Percentiles rank a stretch among this genome's conserved stretches.
These are phyloP conservation scores for Caenorhabditis latens DNA, from an alignment of 1,140 invertebrate species.

Conservation along the genomic window DNA sequence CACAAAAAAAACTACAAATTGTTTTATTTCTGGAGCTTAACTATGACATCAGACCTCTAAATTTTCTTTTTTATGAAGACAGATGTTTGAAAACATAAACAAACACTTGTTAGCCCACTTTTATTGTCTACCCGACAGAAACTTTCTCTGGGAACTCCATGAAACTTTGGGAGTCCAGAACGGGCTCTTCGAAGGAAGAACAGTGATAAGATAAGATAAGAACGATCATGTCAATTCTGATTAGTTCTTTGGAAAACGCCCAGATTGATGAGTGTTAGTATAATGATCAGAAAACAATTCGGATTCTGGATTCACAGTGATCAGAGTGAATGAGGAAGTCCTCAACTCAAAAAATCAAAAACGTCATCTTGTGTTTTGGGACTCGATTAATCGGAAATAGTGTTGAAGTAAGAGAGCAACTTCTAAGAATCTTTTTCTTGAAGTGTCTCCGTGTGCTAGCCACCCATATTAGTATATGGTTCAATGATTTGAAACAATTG, in stretches of 20 bases:
- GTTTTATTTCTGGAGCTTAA: too few relatives aligned
- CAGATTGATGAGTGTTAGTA: background rate
- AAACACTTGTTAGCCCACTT: background rate
- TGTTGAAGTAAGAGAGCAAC: conserved; percentile 4
- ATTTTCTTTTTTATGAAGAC: background rate
- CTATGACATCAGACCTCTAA: too few relatives aligned
- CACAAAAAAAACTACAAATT: too few relatives aligned
- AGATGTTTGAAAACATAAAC: conserved; percentile 1
- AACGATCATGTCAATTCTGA: background rate
- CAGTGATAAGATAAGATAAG: conserved; percentile 13
- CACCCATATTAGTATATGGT: conserved; percentile 41
- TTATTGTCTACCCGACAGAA: too few relatives aligned
- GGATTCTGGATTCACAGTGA: background rate
- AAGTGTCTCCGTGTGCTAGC: conserved; percentile 12
- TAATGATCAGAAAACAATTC: background rate
- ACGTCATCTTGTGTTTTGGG: conserved; percentile 12
- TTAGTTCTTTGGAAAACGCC: background rate
- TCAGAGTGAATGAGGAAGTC: too few relatives aligned
- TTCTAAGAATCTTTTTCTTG: background rate
- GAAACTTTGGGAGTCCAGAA: background rate
- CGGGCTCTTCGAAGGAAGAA: background rate
- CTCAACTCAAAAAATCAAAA: background rate
- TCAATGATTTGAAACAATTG: conserved; percentile 51
- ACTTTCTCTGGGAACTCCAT: too few relatives aligned
- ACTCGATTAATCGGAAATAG: background rate